Percentiles rank a stretch among this genome's conserved stretches.
Evolutionary conservation across 1,140 invertebrate species (phyloP).

Genomic region (Araneus ventricosus): DNA sequence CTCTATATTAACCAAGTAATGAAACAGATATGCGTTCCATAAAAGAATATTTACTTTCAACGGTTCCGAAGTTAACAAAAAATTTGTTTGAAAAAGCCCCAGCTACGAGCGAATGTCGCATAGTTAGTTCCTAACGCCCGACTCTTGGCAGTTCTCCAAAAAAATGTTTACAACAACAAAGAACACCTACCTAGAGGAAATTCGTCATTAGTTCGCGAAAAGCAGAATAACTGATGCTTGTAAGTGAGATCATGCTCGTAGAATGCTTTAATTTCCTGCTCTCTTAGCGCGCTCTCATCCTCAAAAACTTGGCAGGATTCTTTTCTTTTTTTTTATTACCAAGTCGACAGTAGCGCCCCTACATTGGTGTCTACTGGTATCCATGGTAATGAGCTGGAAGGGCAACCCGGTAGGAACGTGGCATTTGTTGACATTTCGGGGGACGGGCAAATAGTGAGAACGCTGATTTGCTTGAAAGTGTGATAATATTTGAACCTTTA

Average conservation of each 20-base stretch:
- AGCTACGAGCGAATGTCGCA: no score
- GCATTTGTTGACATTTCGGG: background rate
- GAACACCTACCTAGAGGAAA: conserved; percentile 22
- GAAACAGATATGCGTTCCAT: no score
- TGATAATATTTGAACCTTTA: no score
- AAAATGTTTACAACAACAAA: background rate
- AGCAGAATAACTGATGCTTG: background rate
- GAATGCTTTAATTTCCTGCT: background rate
- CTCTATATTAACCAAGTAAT: no score
- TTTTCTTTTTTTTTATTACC: background rate
- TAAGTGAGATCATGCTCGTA: background rate
- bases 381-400: background rate
- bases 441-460: background rate
- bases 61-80: no score
- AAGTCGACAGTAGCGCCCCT: background rate
- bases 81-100: no score
- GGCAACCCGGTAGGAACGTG: background rate
- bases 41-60: no score
- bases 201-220: background rate
- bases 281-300: background rate
- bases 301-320: background rate
- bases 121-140: background rate
- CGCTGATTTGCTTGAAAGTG: background rate
- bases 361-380: background rate
- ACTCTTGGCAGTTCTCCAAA: background rate